A percentile compares a stretch with the other conserved stretches of the same genome.
phyloP scores from a whole-genome alignment of 2,113 vertebrate genomes.

The Chitala chitala region DNA sequence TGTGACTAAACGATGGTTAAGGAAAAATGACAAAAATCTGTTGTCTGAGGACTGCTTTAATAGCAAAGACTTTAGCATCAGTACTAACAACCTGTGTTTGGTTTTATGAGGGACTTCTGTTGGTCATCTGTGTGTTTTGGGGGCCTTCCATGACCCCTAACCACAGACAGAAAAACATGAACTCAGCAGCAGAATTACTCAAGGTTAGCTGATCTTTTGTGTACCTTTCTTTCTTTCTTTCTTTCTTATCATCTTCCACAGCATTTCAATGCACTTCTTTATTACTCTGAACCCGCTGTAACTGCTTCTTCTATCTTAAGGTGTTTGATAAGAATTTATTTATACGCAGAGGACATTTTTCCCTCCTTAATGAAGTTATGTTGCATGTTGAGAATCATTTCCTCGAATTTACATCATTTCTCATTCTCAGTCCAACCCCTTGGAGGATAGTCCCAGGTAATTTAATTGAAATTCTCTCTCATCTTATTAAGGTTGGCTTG shows the following conservation, averaged over 20 bases:
- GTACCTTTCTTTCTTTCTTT: not conserved
- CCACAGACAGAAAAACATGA: too few species aligned
- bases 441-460: slow-evolving; percentile 10
- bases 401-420: slow-evolving; percentile 8
- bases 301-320: slow-evolving; percentile 4
- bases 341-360: slow-evolving; percentile 3
- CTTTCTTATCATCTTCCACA: not conserved
- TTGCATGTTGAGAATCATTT: slow-evolving; percentile 10
- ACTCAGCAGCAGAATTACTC: too few species aligned
- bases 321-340: slow-evolving; percentile 5
- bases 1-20: not conserved
- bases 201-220: too few species aligned
- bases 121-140: too few species aligned
- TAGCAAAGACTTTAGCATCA: too few species aligned
- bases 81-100: too few species aligned
- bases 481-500: slow-evolving; percentile 13
- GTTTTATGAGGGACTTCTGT: too few species aligned
- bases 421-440: not conserved
- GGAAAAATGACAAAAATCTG: not conserved
- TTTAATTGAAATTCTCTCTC: slow-evolving; percentile 7
- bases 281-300: not conserved
- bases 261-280: not conserved
- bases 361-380: slow-evolving; percentile 1
- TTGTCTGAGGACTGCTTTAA: too few species aligned
- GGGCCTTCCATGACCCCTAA: too few species aligned